A percentile compares a stretch with the other conserved stretches of the same genome.
These are phyloP conservation scores for Ibidorhyncha struthersii DNA, from an alignment of 2,113 vertebrate species.

Conservation along the genomic window DNA sequence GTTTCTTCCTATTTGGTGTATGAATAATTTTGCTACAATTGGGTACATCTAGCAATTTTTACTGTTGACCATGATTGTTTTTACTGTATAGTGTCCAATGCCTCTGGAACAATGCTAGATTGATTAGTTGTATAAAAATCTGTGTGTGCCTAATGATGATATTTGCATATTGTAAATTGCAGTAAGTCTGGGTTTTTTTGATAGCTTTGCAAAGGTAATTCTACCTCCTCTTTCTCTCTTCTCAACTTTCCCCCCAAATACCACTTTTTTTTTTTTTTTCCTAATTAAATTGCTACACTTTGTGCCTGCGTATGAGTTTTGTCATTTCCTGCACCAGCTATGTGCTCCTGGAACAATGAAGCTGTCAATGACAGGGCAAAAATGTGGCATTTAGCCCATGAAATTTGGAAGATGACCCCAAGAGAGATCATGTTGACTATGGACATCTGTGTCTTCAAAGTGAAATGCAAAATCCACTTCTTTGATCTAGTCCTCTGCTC, in stretches of 20 bases:
- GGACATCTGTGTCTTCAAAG: not conserved
- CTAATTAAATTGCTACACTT: not conserved
- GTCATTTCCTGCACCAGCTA: not conserved
- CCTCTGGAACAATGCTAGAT: not conserved
- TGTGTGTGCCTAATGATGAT: not conserved
- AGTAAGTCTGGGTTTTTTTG: not conserved
- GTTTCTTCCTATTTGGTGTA: not conserved
- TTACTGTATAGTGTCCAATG: not conserved
- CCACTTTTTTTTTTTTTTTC: not conserved
- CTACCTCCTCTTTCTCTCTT: not conserved
- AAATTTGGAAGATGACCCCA: not conserved
- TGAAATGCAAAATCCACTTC: slow-evolving; percentile 15
- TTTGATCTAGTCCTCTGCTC: slow-evolving; percentile 21
- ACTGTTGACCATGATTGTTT: not conserved
- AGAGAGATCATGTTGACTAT: not conserved
- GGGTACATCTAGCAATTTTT: not conserved
- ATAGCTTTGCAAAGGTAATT: not conserved
- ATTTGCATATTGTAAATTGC: not conserved
- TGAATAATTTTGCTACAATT: not conserved
- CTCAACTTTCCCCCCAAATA: not conserved
- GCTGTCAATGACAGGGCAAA: not conserved
- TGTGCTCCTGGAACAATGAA: not conserved
- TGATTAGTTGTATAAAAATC: not conserved
- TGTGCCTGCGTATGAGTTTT: not conserved
- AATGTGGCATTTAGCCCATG: not conserved